Percentiles rank a stretch among this genome's conserved stretches.
Conservation (phyloP, 2,797 vertebrate species). For the Phataginus tricuspis region DNA sequence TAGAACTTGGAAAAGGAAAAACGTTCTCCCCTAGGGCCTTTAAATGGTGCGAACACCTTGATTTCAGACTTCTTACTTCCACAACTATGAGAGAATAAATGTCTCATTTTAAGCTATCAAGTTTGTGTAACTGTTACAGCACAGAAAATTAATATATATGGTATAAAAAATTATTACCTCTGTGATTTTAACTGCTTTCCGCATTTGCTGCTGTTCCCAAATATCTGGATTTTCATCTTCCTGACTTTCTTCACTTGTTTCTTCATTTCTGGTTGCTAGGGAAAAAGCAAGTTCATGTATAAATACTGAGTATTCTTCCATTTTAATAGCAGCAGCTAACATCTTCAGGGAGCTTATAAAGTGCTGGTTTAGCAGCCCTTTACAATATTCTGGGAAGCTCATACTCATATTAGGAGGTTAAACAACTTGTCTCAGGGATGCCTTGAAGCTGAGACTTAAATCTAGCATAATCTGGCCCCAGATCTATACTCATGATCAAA, state of each 20-base stretch:
- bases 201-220: slow-evolving; percentile 96
- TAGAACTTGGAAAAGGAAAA: background rate
- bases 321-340: background rate
- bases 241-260: slow-evolving; percentile 83
- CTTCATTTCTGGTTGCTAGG: slow-evolving; percentile 80
- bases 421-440: background rate
- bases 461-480: background rate
- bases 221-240: slow-evolving; percentile 89
- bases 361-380: background rate
- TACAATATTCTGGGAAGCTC: background rate
- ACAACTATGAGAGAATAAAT: background rate
- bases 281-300: background rate
- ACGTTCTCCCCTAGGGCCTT: background rate
- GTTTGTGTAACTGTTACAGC: background rate
- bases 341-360: background rate
- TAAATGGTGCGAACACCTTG: background rate
- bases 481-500: background rate
- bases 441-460: background rate
- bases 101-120: background rate
- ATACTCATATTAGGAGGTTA: background rate
- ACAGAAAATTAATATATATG: background rate
- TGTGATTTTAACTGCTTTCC: slow-evolving; percentile 90
- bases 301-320: background rate
- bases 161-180: slow-evolving; percentile 82
- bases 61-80: background rate